Percentiles rank a stretch among this genome's conserved stretches.
These are phyloP conservation scores for Cynoglossus semilaevis DNA, from an alignment of 2,113 vertebrate species.

Conservation along the genomic window DNA sequence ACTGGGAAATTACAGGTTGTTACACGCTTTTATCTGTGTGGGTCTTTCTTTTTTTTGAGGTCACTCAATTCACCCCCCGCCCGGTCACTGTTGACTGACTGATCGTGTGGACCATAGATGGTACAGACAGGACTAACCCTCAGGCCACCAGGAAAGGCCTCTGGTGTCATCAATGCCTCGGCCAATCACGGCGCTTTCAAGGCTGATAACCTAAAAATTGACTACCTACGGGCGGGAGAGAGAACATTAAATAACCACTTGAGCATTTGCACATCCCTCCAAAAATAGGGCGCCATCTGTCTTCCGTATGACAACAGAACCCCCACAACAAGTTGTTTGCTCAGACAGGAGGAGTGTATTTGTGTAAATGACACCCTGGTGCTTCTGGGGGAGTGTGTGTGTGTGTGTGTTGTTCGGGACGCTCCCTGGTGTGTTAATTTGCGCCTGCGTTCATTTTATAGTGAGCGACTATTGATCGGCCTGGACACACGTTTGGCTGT, in stretches of 20 bases:
- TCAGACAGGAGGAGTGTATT: slow-evolving; percentile 11
- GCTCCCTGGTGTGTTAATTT: slow-evolving; percentile 58
- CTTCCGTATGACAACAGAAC: slow-evolving; percentile 2
- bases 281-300: background rate
- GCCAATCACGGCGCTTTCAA: background rate
- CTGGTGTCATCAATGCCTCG: background rate
- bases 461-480: slow-evolving; percentile 57
- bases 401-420: slow-evolving; percentile 8
- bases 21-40: too few relatives aligned
- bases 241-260: background rate
- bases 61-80: too few relatives aligned
- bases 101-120: too few relatives aligned
- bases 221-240: background rate
- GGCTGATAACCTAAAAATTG: too few relatives aligned
- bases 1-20: too few relatives aligned
- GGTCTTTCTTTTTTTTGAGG: too few relatives aligned
- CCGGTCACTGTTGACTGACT: too few relatives aligned
- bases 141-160: background rate
- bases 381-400: background rate
- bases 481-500: slow-evolving; percentile 35
- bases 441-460: slow-evolving; percentile 46
- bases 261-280: background rate
- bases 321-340: slow-evolving; percentile 10
- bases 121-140: background rate
- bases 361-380: slow-evolving; percentile 30